Evolutionary conservation across 1,140 invertebrate species (phyloP), one percentile per base, ranked within the genome.

Genomic region (Tetramorium alpestre): DNA sequence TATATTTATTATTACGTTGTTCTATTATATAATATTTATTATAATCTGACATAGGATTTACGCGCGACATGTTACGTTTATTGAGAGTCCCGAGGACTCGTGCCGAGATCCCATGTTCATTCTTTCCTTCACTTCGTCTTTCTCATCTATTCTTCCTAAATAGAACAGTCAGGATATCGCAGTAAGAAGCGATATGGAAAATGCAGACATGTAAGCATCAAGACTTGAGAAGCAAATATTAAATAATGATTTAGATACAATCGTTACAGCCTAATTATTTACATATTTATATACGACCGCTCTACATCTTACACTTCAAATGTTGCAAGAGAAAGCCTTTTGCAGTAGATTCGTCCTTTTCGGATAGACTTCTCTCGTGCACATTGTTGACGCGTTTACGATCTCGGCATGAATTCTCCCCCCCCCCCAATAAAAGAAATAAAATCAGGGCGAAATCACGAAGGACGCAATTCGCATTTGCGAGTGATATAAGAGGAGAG

Each of bases 21-120:
- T 94, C 93, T 94, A 95, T 95, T 95, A 92, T 95, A 92, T 94
- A 95, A 95, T 95, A 95, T 95, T 95, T 95, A 95, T 95, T 95
- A 91, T 93, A 92, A 94, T 90, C 85, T 85, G 88, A 87, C 70
- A 80, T 89, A 91, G 85, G 80, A 84, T 91, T 91, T 84, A 90
- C 87, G 87, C 87, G 87, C 87, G 85, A 87, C 51, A 89, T 90
- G 89, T 91, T 91, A 91, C 88, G 89, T 91, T 91, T 91, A 89
- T 91, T 88, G 85, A 90, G 73, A 86, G 18, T 44, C 33, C 64
- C 73, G 22, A 78, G 70, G 85, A 78, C 65, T 91, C 77, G 58
- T 87, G 88, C 85, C 78, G 89, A 89, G 88, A 91, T 91, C 64
- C 47, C 25, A 75, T 41, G 18, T 47, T 18, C 22, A 25, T 75